Conservation (phyloP, 2,113 vertebrate genomes). For the Embiotoca jacksoni region DNA sequence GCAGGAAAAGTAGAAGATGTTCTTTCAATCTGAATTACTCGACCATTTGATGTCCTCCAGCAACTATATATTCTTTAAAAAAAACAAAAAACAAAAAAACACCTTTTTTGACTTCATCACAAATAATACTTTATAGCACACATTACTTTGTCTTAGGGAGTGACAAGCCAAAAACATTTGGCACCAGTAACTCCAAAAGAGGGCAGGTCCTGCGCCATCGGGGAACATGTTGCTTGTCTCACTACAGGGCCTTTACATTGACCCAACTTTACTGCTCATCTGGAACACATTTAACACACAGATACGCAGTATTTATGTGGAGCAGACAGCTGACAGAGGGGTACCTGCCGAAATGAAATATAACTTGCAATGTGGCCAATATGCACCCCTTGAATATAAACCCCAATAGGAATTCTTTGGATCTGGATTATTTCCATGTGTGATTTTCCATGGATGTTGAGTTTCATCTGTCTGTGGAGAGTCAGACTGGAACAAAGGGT, state of each 20-base stretch:
- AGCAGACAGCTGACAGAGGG: conserved; percentile 55
- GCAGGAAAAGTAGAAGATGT: no score
- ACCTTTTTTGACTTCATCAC: conserved; percentile 2
- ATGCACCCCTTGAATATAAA: conserved; percentile 54
- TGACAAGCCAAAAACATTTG: not conserved
- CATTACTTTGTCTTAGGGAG: not conserved
- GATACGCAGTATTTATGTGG: conserved; percentile 42
- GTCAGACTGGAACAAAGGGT: conserved; percentile 59
- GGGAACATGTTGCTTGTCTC: conserved; percentile 23
- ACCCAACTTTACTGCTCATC: conserved; percentile 66
- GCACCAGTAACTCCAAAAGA: not conserved
- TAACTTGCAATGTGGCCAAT: conserved; percentile 42
- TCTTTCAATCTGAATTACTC: no score
- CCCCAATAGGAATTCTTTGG: conserved; percentile 55
- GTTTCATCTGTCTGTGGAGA: conserved; percentile 57
- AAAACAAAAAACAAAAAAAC: not conserved
- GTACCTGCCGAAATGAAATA: conserved; percentile 70
- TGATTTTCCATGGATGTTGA: conserved; percentile 64
- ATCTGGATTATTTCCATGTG: conserved; percentile 68
- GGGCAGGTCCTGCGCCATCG: not conserved
- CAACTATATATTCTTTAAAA: no score
- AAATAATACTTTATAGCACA: not conserved
- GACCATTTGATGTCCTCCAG: no score
- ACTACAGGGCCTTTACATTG: conserved; percentile 33
- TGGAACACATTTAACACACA: conserved; percentile 76